Conservation (phyloP, 2,888 invertebrate genomes). For the Pandemis cinnamomeana region DNA sequence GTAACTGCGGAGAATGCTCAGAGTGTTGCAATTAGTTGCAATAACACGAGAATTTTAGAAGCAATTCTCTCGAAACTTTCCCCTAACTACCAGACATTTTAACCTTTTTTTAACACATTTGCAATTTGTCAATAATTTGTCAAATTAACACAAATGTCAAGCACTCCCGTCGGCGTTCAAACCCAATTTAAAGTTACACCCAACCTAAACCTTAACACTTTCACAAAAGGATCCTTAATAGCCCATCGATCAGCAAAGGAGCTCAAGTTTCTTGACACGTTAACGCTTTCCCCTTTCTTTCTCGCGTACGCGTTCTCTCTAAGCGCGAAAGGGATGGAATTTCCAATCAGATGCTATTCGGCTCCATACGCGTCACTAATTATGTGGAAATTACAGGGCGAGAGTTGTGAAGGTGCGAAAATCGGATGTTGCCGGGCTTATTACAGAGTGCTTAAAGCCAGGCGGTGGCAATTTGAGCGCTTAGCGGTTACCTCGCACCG, state of each 20-base stretch:
- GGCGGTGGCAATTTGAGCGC: slow-evolving; percentile 34
- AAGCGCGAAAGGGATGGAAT: slow-evolving; percentile 42
- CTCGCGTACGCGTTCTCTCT: slow-evolving; percentile 38
- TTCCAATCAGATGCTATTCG: slow-evolving; percentile 44
- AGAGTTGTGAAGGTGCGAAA: slow-evolving; percentile 67
- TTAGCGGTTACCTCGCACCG: slow-evolving; percentile 27
- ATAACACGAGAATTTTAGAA: neutral
- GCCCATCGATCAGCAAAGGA: neutral
- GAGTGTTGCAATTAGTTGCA: neutral
- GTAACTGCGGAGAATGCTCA: neutral
- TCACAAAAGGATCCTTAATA: slow-evolving; percentile 12
- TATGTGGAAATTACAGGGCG: slow-evolving; percentile 68
- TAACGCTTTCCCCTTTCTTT: slow-evolving; percentile 38
- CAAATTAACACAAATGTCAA: slow-evolving; percentile 39
- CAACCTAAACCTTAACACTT: slow-evolving; percentile 11
- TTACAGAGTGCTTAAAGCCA: slow-evolving; percentile 42
- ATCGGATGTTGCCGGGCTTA: slow-evolving; percentile 71
- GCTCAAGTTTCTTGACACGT: slow-evolving; percentile 8
- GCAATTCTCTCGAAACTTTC: slow-evolving; percentile 1
- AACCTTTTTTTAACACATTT: slow-evolving; percentile 37
- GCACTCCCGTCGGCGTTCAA: slow-evolving; percentile 13
- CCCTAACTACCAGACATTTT: slow-evolving; percentile 8
- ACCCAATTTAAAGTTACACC: slow-evolving; percentile 7
- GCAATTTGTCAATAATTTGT: slow-evolving; percentile 38
- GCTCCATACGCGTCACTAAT: slow-evolving; percentile 54